Evolutionary conservation across 1,140 invertebrate genomes (phyloP), one percentile per base, ranked within the genome.

Genomic region (Scaptomyza graminum): DNA sequence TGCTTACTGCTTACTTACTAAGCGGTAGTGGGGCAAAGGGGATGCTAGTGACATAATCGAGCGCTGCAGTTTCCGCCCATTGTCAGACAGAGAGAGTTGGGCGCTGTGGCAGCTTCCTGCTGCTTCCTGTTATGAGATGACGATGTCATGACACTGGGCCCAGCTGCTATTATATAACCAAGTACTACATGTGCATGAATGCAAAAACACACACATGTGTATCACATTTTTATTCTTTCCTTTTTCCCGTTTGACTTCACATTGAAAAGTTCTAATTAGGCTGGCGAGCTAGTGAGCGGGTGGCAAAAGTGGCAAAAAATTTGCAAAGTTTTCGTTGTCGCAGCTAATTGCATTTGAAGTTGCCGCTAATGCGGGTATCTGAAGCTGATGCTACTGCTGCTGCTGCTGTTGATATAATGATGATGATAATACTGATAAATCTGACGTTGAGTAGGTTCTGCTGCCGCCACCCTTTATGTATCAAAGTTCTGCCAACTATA

Each of bases 231-330:
- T 46, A 64, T 62, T 13, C 8, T 43, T 39, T 54, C 5, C 44
- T 28, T 18, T 18, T 18, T 18, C 8, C 5, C 0, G 18, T 18
- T 37, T 22, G 13, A 41, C 54, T 52, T 25, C 46, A 25, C 44
- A 22, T 13, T 66, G 31, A 60, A 84, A 87, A 79, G 78, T 82
- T 88, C 71, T 87, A 87, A 87, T 87, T 87, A 88, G 82, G 60
- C 78, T 51, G 55, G 56, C 16, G 70, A 64, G 34, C 55, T 56
- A 60, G 56, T 59, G 68, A 34, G 63, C 34, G 41, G 9, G 65
- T 12, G 22, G 2, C 34, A 51, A 43, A 50, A 47, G 51, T 12
- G 47, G 37, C 2, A 44, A 34, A 50, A 28, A 41, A 52, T 65
- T 62, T 66, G 66, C 57, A 80, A 85, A 71, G 63, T 85, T 80